Percentiles rank a stretch among this genome's conserved stretches.
Evolutionary conservation across 1,140 invertebrate genomes (phyloP).

Genomic region (Coptotermes formosanus): DNA sequence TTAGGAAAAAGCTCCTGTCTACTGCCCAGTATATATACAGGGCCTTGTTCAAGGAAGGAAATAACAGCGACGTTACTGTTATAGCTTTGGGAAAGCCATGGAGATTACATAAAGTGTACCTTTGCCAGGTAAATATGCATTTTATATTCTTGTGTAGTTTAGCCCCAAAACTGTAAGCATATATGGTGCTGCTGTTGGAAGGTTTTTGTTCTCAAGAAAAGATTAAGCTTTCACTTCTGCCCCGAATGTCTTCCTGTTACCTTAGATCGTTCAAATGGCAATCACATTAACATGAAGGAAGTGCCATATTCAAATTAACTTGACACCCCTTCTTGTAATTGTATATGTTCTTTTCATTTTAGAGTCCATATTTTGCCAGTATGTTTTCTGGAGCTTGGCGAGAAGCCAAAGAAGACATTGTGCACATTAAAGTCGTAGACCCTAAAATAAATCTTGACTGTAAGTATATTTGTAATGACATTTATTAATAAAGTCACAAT

Average conservation of each 20-base stretch:
- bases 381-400: conserved; percentile 84
- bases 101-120: conserved; percentile 76
- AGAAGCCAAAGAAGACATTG: conserved; percentile 65
- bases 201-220: too few species aligned
- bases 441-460: conserved; percentile 69
- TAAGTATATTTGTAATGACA: conserved; percentile 45
- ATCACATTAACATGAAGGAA: too few species aligned
- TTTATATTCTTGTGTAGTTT: too few species aligned
- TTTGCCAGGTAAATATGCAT: conserved; percentile 58
- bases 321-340: conserved; percentile 30
- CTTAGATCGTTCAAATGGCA: too few species aligned
- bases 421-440: conserved; percentile 72
- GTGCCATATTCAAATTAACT: too few species aligned
- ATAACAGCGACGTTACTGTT: conserved; percentile 74
- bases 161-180: too few species aligned
- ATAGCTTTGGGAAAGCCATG: conserved; percentile 69
- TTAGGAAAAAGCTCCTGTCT: conserved; percentile 68
- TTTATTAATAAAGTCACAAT: too few species aligned
- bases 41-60: conserved; percentile 72
- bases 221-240: too few species aligned
- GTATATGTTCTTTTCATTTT: conserved; percentile 41
- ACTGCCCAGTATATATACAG: conserved; percentile 80
- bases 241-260: too few species aligned
- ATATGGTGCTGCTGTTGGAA: too few species aligned
- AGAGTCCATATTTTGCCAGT: conserved; percentile 79